Conservation (phyloP, 2,797 vertebrate species). For the Ctenochaetus hawaiiensis region DNA sequence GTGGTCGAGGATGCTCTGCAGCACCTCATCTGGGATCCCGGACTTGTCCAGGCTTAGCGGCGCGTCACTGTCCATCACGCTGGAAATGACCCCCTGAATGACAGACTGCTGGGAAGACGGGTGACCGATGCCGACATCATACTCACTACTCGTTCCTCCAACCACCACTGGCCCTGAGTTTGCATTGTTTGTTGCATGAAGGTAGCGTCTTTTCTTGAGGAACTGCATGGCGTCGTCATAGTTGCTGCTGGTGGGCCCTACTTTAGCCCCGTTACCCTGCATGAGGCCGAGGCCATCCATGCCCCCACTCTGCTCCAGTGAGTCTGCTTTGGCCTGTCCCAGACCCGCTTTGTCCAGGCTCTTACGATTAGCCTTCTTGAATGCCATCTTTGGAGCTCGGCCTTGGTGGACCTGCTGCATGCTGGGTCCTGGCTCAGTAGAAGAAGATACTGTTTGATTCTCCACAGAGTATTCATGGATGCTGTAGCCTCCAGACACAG, state of each 20-base stretch:
- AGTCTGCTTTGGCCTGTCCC: conserved; percentile 86
- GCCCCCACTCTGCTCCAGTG: conserved; percentile 83
- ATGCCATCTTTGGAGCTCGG: conserved; percentile 93
- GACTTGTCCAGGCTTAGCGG: conserved; percentile 93
- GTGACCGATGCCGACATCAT: conserved; percentile 89
- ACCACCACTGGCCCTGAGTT: conserved; percentile 63
- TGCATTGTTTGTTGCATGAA: conserved; percentile 91
- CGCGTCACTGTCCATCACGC: conserved; percentile 90
- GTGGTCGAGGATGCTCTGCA: conserved; percentile 97
- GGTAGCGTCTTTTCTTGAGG: conserved; percentile 96
- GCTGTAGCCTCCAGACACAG: conserved; percentile 83
- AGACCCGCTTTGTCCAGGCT: conserved; percentile 87
- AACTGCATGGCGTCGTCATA: conserved; percentile 99
- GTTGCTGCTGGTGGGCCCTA: conserved; percentile 89
- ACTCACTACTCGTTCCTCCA: conserved; percentile 70
- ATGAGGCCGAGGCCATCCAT: conserved; percentile 91
- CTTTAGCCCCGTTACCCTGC: conserved; percentile 88
- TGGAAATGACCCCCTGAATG: conserved; percentile 91
- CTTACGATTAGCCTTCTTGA: conserved; percentile 94
- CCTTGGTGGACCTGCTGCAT: conserved; percentile 88
- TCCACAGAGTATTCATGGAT: conserved; percentile 91
- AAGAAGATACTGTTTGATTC: conserved; percentile 89
- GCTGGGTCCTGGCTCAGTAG: conserved; percentile 87
- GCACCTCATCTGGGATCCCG: conserved; percentile 96
- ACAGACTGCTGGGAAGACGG: conserved; percentile 91